These are phyloP conservation scores for Pterostichus niger DNA, from an alignment of 2,888 invertebrate species.

Conservation along the genomic window DNA sequence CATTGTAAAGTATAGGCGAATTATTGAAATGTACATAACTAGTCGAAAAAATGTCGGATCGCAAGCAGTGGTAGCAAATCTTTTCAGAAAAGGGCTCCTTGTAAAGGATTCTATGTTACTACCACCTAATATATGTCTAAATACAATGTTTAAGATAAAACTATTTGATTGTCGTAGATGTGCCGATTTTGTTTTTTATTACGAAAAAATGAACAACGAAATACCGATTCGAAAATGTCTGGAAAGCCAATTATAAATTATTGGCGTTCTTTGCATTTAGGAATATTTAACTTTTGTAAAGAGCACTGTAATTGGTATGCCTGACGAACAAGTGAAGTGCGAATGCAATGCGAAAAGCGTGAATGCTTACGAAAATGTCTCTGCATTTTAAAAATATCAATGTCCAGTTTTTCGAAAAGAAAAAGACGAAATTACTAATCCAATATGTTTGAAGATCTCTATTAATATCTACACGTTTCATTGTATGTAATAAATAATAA, in stretches of 20 bases:
- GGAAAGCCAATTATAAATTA: constrained; percentile 8
- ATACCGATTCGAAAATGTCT: constrained; percentile 53
- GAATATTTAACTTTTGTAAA: constrained; percentile 64
- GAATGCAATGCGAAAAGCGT: constrained; percentile 3
- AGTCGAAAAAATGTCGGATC: constrained; percentile 53
- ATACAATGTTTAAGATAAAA: constrained; percentile 62
- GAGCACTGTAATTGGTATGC: constrained; percentile 54
- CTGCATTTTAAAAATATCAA: constrained; percentile 66
- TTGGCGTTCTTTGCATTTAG: constrained; percentile 52
- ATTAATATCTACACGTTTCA: constrained; percentile 66
- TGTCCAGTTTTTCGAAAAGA: constrained; percentile 59
- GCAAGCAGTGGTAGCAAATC: constrained; percentile 61
- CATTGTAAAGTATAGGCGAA: constrained; percentile 64
- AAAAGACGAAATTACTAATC: constrained; percentile 63
- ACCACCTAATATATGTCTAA: constrained; percentile 65
- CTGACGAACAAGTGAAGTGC: neutral
- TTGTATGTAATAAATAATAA: constrained; percentile 64
- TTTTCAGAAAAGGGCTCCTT: constrained; percentile 60
- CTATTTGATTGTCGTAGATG: constrained; percentile 62
- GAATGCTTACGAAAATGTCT: constrained; percentile 55
- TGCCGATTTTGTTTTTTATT: constrained; percentile 60
- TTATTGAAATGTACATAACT: constrained; percentile 59
- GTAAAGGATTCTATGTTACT: constrained; percentile 63
- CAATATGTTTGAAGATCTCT: constrained; percentile 65
- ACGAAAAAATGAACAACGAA: constrained; percentile 63